Conservation (phyloP, 2,113 vertebrate species). For the Planiliza haematocheilus region DNA sequence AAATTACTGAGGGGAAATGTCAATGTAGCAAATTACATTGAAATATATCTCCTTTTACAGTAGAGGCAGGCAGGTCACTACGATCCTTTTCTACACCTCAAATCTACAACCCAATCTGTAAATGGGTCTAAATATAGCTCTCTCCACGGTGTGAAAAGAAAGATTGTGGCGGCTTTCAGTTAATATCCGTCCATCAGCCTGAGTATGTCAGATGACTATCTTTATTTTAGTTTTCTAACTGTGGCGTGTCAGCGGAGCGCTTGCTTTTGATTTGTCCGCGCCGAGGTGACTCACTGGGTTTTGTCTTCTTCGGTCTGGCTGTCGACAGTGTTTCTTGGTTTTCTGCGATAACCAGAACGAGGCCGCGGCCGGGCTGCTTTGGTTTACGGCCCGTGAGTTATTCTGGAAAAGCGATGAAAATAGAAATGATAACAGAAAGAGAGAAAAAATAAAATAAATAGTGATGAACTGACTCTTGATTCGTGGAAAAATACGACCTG, state of each 20-base stretch:
- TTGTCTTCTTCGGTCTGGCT: not conserved
- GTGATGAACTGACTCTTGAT: too few species aligned
- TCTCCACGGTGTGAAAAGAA: not conserved
- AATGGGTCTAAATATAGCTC: constrained; percentile 13
- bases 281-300: not conserved
- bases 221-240: not conserved
- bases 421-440: not conserved
- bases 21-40: too few species aligned
- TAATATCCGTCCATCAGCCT: constrained; percentile 6
- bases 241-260: not conserved
- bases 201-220: not conserved
- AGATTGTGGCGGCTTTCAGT: not conserved
- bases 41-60: too few species aligned
- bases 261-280: not conserved
- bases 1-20: too few species aligned
- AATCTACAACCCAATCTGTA: not conserved
- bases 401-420: not conserved
- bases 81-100: too few species aligned
- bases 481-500: too few species aligned
- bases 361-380: not conserved
- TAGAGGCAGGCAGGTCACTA: too few species aligned
- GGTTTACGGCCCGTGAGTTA: not conserved
- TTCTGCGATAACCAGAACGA: not conserved
- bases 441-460: too few species aligned
- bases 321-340: not conserved